Conservation (phyloP, 2,113 vertebrate genomes). For the Myotis davidii region DNA sequence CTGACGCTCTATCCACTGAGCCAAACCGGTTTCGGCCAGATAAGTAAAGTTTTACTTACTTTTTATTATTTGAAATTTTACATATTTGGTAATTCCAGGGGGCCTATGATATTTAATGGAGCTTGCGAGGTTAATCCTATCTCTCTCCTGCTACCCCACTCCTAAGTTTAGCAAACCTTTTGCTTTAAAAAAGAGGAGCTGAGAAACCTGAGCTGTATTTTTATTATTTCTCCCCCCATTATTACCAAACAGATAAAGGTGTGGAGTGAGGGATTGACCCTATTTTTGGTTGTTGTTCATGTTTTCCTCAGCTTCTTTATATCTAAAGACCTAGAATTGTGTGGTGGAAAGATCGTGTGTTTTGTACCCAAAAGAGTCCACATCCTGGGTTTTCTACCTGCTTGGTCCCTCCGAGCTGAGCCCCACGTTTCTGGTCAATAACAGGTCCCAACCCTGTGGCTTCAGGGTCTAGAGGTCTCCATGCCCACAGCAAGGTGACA, state of each 20-base stretch:
- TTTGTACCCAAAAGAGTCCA: not conserved
- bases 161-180: not conserved
- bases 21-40: too few species aligned
- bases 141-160: not conserved
- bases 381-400: not conserved
- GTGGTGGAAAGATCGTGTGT: not conserved
- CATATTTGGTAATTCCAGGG: not conserved
- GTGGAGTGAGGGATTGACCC: not conserved
- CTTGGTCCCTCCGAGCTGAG: not conserved
- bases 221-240: not conserved
- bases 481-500: not conserved
- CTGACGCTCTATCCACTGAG: too few species aligned
- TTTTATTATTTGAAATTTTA: not conserved
- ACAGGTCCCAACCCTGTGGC: accelerated
- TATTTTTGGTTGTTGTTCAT: not conserved
- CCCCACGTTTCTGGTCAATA: not conserved
- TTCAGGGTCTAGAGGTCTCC: not conserved
- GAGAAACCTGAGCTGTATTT: not conserved
- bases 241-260: not conserved
- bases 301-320: not conserved
- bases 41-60: not conserved
- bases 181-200: not conserved
- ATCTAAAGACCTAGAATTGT: not conserved
- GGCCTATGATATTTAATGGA: not conserved
- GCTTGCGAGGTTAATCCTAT: not conserved